Evolutionary conservation across 2,113 vertebrate genomes (phyloP).

Genomic region (Python bivittatus): DNA sequence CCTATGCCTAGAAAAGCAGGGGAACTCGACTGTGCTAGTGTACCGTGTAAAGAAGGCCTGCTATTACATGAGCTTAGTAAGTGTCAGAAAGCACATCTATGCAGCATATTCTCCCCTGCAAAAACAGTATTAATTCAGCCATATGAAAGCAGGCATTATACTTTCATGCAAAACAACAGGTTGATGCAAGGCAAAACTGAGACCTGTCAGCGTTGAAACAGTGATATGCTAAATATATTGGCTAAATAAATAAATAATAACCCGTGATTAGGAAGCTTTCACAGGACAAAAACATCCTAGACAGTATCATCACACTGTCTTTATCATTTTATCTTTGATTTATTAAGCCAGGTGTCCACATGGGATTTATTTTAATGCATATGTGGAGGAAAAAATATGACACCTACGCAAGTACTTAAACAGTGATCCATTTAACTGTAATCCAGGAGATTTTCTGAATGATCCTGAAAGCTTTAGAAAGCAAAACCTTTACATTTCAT

Average conservation of each 20-base stretch:
- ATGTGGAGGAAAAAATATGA: background rate
- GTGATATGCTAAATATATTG: conserved; percentile 3
- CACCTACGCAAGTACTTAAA: conserved; percentile 29
- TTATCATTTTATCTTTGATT: conserved; percentile 40
- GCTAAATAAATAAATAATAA: background rate
- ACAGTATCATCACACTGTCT: background rate
- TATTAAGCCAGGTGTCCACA: conserved; percentile 21
- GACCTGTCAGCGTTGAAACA: background rate
- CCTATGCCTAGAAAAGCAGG: background rate
- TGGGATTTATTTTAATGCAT: conserved; percentile 8
- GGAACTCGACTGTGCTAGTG: background rate
- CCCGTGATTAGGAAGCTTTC: background rate
- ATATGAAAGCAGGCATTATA: background rate
- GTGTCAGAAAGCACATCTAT: conserved; percentile 4
- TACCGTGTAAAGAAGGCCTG: background rate
- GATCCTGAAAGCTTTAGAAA: conserved; percentile 20
- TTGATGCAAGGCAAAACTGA: background rate
- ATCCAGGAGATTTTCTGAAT: conserved; percentile 2
- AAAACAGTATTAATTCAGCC: conserved; percentile 16
- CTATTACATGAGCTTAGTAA: background rate
- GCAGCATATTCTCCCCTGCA: background rate
- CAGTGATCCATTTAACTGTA: conserved; percentile 17
- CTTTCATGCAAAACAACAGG: conserved; percentile 8
- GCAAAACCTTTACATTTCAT: conserved; percentile 21
- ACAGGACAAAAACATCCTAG: conserved; percentile 6